These are phyloP conservation scores for Oriolus oriolus DNA, from an alignment of 2,113 vertebrate species.

Conservation along the genomic window DNA sequence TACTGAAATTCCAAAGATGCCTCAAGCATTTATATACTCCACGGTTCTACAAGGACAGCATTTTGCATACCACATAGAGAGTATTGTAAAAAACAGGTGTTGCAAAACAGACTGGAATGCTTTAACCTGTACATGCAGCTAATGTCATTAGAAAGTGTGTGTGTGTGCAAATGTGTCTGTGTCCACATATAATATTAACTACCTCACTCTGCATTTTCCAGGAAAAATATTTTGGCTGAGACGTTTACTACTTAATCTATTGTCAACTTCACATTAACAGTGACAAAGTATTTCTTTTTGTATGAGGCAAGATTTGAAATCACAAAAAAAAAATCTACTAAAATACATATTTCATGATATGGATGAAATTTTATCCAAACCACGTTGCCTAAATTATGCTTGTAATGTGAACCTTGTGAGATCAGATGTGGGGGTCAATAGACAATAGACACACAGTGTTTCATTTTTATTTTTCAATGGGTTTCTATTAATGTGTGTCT, in stretches of 20 bases:
- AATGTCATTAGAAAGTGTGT: neutral
- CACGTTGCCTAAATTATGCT: neutral
- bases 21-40: neutral
- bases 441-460: neutral
- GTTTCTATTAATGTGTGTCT: neutral
- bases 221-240: slow-evolving; percentile 16
- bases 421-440: neutral
- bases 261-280: slow-evolving; percentile 15
- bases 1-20: neutral
- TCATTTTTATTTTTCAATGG: neutral
- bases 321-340: neutral
- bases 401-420: neutral
- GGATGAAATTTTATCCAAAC: neutral
- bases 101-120: slow-evolving; percentile 37
- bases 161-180: neutral
- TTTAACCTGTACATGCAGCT: neutral
- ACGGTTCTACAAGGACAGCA: neutral
- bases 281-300: neutral
- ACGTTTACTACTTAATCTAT: slow-evolving; percentile 1
- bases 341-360: neutral
- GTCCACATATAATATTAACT: slow-evolving; percentile 50
- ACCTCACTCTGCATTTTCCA: slow-evolving; percentile 67
- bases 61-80: neutral
- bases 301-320: slow-evolving; percentile 9
- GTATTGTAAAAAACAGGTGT: neutral